These are phyloP conservation scores for Sebastes steindachneri DNA, from an alignment of 2,797 vertebrate species.

Conservation along the genomic window DNA sequence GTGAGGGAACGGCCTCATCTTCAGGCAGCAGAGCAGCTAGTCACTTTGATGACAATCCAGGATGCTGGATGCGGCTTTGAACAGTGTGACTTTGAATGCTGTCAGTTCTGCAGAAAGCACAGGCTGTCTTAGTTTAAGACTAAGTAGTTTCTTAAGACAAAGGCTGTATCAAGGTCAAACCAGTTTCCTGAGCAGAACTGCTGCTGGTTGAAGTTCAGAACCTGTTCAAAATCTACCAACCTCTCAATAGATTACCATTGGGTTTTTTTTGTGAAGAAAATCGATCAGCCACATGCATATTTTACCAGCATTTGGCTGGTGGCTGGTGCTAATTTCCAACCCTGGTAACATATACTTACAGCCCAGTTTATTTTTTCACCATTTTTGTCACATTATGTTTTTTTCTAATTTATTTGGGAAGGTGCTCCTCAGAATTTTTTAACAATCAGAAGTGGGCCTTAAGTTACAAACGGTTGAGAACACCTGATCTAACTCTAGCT, in stretches of 20 bases:
- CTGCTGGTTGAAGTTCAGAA: not conserved
- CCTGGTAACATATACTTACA: not conserved
- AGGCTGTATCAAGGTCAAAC: not conserved
- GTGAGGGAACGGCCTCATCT: conserved; percentile 1
- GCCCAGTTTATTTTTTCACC: not conserved
- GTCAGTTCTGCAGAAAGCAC: not conserved
- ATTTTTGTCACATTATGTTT: too few species aligned
- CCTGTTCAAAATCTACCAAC: too few species aligned
- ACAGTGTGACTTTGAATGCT: not conserved
- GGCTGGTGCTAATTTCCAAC: not conserved
- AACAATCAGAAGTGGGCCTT: not conserved
- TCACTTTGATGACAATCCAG: conserved; percentile 31
- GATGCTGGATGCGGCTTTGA: not conserved
- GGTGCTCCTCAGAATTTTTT: not conserved
- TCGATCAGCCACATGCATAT: too few species aligned
- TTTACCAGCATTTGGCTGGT: not conserved
- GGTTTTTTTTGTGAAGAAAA: too few species aligned
- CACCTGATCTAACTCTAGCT: not conserved
- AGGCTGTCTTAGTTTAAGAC: not conserved
- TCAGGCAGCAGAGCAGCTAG: not conserved
- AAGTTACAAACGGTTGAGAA: not conserved
- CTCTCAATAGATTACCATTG: too few species aligned
- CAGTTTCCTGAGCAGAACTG: not conserved
- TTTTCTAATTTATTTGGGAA: not conserved
- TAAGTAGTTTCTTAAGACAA: not conserved